Conservation (phyloP, 2,888 invertebrate species). For the Periphyllus acericola region DNA sequence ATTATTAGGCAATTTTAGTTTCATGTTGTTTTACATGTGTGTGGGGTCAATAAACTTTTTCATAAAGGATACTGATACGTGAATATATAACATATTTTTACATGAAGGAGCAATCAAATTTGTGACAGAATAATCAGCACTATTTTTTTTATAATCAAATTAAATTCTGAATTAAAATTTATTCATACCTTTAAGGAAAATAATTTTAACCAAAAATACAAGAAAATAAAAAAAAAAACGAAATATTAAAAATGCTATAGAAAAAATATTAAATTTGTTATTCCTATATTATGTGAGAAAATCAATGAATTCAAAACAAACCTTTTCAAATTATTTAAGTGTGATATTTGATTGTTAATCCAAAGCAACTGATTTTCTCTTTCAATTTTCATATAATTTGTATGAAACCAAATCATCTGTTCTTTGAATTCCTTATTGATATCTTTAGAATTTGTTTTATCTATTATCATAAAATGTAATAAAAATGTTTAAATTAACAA, state of each 20-base stretch:
- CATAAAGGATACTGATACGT: background rate
- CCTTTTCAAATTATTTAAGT: conserved; percentile 70
- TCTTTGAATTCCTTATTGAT: conserved; percentile 42
- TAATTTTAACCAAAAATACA: background rate
- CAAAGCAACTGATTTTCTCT: conserved; percentile 70
- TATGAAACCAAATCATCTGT: conserved; percentile 56
- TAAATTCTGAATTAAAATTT: background rate
- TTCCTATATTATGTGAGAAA: background rate
- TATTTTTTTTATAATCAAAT: background rate
- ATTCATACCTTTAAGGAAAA: background rate
- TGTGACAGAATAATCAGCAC: background rate
- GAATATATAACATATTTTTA: background rate
- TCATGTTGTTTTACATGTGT: too few relatives aligned
- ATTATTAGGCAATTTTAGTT: background rate
- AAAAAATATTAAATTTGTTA: too few relatives aligned
- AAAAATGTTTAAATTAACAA: background rate
- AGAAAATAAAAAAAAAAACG: background rate
- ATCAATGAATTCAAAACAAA: conserved; percentile 29
- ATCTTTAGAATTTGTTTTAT: conserved; percentile 25
- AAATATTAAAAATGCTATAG: background rate
- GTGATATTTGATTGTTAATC: conserved; percentile 72
- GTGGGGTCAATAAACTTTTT: background rate
- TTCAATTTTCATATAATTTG: conserved; percentile 64
- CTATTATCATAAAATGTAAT: conserved; percentile 20
- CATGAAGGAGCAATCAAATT: background rate